These are phyloP conservation scores for Cetoscarus ocellatus DNA, from an alignment of 2,797 vertebrate genomes.

Conservation along the genomic window DNA sequence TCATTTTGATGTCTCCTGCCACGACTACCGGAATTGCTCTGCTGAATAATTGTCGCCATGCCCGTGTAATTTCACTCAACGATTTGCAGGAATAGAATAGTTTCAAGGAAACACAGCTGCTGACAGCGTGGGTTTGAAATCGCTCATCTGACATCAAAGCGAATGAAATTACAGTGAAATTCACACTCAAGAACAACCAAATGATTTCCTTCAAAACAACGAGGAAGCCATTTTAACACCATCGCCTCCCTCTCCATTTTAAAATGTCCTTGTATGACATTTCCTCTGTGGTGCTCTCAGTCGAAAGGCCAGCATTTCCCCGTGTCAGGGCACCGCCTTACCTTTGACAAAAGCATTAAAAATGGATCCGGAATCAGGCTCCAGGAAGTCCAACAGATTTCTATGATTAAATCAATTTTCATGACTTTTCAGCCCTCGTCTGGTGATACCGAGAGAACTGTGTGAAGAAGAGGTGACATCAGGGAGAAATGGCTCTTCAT, in stretches of 20 bases:
- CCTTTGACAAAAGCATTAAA: constrained; percentile 25
- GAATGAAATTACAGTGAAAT: constrained; percentile 1
- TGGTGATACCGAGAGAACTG: constrained; percentile 13
- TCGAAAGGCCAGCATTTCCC: constrained; percentile 19
- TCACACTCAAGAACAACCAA: not conserved
- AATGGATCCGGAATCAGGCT: constrained; percentile 38
- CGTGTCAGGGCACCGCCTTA: constrained; percentile 2
- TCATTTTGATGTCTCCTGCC: constrained; percentile 34
- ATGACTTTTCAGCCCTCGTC: constrained; percentile 19
- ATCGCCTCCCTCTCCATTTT: not conserved
- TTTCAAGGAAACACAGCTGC: constrained; percentile 25
- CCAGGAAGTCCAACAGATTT: constrained; percentile 23
- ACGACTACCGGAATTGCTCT: constrained; percentile 25
- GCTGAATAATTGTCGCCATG: constrained; percentile 34
- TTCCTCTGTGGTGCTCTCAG: not conserved
- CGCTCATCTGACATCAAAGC: constrained; percentile 40
- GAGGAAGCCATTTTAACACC: not conserved
- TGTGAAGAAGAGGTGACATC: constrained; percentile 22
- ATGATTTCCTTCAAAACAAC: not conserved
- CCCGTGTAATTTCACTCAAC: constrained; percentile 39
- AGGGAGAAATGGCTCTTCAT: constrained; percentile 7
- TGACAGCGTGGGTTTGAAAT: constrained; percentile 20
- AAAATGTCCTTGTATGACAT: constrained; percentile 15
- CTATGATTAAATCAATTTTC: constrained; percentile 46
- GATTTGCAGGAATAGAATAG: constrained; percentile 24